Evolutionary conservation across 1,140 invertebrate genomes (phyloP).

Genomic region (Oryctes rhinoceros): DNA sequence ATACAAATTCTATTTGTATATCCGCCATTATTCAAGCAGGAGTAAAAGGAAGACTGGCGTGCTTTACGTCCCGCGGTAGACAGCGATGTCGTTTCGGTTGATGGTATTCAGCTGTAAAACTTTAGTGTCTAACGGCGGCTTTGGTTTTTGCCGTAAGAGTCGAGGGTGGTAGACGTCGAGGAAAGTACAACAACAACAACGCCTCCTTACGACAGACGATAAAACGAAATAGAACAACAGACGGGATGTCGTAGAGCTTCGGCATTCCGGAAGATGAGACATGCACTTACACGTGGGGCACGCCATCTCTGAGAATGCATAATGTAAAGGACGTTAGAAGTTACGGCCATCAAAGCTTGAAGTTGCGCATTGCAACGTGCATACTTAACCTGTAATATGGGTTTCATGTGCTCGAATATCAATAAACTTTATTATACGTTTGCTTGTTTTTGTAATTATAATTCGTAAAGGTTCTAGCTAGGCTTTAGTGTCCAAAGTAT

Average conservation of each 20-base stretch:
- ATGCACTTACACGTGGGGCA: neutral
- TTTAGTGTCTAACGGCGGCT: neutral
- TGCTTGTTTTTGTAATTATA: too few species aligned
- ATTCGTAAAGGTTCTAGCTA: too few species aligned
- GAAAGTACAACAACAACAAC: neutral
- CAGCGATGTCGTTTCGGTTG: constrained; percentile 3
- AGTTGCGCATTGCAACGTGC: too few species aligned
- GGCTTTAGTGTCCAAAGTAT: too few species aligned
- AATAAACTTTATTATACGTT: too few species aligned
- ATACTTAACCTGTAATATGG: too few species aligned
- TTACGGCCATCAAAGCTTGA: too few species aligned
- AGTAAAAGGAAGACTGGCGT: neutral
- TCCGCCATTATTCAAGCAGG: neutral
- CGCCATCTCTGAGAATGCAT: too few species aligned
- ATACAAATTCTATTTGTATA: neutral
- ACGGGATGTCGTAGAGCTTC: neutral
- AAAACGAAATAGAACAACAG: neutral
- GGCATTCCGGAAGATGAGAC: neutral
- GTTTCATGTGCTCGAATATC: too few species aligned
- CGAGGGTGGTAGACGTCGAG: too few species aligned
- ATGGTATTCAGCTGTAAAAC: constrained; percentile 9
- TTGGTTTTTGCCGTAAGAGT: neutral
- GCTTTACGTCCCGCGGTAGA: neutral
- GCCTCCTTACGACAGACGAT: constrained; percentile 3
- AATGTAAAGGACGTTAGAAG: too few species aligned